phyloP scores from a whole-genome alignment of 2,113 vertebrate genomes.

The Monopterus albus region DNA sequence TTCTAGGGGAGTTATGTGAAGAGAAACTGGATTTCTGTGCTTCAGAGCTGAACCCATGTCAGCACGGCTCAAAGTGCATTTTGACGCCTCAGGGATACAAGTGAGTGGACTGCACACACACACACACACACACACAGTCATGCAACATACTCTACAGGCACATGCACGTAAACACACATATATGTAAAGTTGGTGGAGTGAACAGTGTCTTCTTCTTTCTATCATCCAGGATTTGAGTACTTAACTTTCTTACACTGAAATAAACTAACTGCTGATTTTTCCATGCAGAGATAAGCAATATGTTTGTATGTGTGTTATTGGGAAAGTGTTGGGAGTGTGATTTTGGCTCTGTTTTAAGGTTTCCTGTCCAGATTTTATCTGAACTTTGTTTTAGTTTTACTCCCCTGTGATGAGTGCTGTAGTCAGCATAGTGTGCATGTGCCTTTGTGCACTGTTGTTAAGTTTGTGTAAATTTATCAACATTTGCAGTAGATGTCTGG shows the following conservation, averaged over 20 bases:
- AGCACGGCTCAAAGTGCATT: conserved; percentile 97
- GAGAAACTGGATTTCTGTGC: conserved; percentile 98
- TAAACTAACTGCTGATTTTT: conserved; percentile 40
- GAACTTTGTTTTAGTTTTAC: conserved; percentile 11
- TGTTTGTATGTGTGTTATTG: conserved; percentile 8
- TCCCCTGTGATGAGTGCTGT: neutral
- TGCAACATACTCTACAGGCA: conserved; percentile 12
- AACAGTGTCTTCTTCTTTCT: too few relatives aligned
- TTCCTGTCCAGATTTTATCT: conserved; percentile 35
- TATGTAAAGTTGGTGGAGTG: conserved; percentile 1
- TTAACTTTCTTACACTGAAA: conserved; percentile 27
- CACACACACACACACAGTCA: conserved; percentile 26
- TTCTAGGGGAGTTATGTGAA: conserved; percentile 92
- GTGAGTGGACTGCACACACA: conserved; percentile 81
- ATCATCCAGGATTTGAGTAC: conserved; percentile 10
- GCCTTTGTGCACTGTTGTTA: neutral
- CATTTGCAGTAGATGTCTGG: neutral
- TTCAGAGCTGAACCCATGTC: conserved; percentile 93
- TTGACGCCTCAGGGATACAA: conserved; percentile 91
- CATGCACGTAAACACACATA: conserved; percentile 20
- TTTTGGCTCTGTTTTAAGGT: conserved; percentile 3
- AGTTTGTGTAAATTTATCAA: neutral
- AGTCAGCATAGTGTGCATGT: neutral
- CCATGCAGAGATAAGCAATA: conserved; percentile 4
- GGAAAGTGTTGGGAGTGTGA: neutral